Base-by-base conservation (phyloP, 2,888 invertebrate species). In the Hypselothyrea guttata region DNA sequence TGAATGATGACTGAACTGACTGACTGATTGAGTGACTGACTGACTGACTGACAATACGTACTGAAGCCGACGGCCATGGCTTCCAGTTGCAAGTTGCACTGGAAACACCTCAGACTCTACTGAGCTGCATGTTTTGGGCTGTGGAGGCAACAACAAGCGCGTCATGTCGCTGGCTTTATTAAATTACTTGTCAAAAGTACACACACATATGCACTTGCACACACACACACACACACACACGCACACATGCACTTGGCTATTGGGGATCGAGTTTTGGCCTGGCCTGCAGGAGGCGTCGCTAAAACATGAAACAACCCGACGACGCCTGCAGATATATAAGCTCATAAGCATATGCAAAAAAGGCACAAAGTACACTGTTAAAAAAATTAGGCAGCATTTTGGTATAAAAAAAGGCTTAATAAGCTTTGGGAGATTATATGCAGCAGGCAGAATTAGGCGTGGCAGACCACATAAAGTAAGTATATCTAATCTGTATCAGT, bases 121-220 rank as follows among this genome's bases (percentile, higher is more conserved):
- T 22, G 22, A 22, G 55, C 71, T 59, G 67, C 76, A 78, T 75
- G 72, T 69, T 75, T 62, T 57, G 61, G 60, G 44, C 46, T 52
- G 35, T 48, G 56, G 38, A 55, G 64, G 41, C 41, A 63, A 59
- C 64, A 71, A 63, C 63, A 72, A 58, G 70, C 81, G 75, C 77
- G 77, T 72, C 81, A 83, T 78, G 73, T 81, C 71, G 77, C 71
- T 81, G 78, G 79, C 82, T 82, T 81, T 82, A 82, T 82, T 82
- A 84, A 82, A 84, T 82, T 82, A 82, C 82, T 82, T 84, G 84
- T 82, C 82, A 84, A 82, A 81, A 84, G 81, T 75, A 78, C 78
- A 61, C 56, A 74, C 55, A 51, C 66, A 59, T 42, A 55, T 28
- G 37, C 27, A 35, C 11, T 51, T 28, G 53, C 30, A 18, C 11